phyloP scores from a whole-genome alignment of 30 jellyfish, hydroid and myxozoan species.

The Hydra vulgaris region DNA sequence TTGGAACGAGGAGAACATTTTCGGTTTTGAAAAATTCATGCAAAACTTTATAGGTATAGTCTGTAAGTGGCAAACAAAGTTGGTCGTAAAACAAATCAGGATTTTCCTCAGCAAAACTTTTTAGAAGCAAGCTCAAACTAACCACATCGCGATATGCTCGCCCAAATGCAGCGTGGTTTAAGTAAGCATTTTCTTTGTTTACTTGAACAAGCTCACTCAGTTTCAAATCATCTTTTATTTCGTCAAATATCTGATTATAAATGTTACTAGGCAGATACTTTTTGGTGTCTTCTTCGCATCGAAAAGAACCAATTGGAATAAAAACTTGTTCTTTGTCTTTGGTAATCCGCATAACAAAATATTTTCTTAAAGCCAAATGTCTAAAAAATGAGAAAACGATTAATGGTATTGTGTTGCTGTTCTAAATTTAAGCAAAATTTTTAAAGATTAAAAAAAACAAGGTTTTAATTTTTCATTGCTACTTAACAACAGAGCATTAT shows the following conservation, averaged over 20 bases:
- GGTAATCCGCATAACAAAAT: background rate
- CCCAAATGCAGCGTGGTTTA: slow-evolving; percentile 30
- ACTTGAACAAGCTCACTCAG: background rate
- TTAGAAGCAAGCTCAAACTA: background rate
- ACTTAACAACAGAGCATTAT: too few relatives aligned
- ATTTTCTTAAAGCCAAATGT: background rate
- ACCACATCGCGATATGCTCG: slow-evolving; percentile 23
- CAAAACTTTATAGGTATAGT: slow-evolving; percentile 5
- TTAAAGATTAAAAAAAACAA: too few relatives aligned
- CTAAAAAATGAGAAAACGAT: too few relatives aligned
- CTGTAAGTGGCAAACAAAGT: slow-evolving; percentile 23
- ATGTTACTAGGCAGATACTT: slow-evolving; percentile 9
- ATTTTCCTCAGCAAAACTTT: slow-evolving; percentile 6
- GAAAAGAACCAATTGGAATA: slow-evolving; percentile 17
- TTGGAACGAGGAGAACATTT: slow-evolving; percentile 19
- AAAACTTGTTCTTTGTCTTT: background rate
- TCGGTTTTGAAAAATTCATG: slow-evolving; percentile 9
- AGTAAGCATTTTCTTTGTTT: background rate
- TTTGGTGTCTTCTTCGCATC: background rate
- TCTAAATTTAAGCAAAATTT: too few relatives aligned
- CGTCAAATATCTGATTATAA: slow-evolving; percentile 13
- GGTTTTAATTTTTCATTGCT: too few relatives aligned
- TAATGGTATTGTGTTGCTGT: too few relatives aligned
- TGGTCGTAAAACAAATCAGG: slow-evolving; percentile 27
- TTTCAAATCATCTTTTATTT: slow-evolving; percentile 1